These are phyloP conservation scores for Dysmachus trigonus DNA, from an alignment of 2,888 invertebrate genomes.

Conservation along the genomic window DNA sequence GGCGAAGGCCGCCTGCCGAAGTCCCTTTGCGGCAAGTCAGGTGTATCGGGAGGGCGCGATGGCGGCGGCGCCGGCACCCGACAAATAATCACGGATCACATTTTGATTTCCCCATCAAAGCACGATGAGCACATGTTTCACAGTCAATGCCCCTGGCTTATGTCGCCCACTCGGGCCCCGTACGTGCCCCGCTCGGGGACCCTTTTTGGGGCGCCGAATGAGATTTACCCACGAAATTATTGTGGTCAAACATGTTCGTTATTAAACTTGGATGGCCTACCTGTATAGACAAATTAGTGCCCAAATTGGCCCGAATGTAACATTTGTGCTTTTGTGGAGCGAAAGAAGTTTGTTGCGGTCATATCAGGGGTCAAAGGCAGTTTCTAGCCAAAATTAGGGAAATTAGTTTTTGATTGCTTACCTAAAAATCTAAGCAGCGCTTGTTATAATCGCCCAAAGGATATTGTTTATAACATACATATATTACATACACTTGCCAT, in stretches of 20 bases:
- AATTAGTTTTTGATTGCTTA: conserved; percentile 34
- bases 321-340: conserved; percentile 3
- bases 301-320: conserved; percentile 8
- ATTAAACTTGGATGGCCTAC: conserved; percentile 34
- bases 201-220: background rate
- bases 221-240: conserved; percentile 1
- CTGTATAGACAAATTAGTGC: conserved; percentile 29
- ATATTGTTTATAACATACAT: background rate
- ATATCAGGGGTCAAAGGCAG: conserved; percentile 13
- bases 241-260: conserved; percentile 31
- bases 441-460: background rate
- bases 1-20: background rate
- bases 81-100: conserved; percentile 42
- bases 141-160: background rate
- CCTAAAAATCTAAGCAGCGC: background rate
- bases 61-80: no score
- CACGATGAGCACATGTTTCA: conserved; percentile 39
- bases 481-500: no score
- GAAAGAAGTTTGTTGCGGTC: conserved; percentile 18
- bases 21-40: background rate
- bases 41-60: conserved; percentile 16
- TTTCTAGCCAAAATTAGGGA: conserved; percentile 22
- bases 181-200: background rate
- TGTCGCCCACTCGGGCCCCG: background rate
- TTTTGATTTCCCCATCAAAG: conserved; percentile 42